Evolutionary conservation across 2,113 vertebrate species (phyloP).

Genomic region (Genyomyrus donnyi): DNA sequence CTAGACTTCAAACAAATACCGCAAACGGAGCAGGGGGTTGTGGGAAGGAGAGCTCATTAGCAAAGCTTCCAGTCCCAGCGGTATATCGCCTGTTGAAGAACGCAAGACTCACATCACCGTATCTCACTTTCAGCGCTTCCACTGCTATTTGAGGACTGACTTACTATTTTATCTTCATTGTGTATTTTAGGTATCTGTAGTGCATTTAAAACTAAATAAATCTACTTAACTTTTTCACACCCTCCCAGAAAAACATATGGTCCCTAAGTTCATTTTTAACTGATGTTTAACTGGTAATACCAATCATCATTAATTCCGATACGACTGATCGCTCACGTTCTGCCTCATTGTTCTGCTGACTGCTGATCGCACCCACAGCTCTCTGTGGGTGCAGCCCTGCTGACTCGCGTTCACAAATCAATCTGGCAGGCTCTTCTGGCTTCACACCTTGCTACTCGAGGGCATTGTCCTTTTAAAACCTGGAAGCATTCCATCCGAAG

Average conservation of each 20-base stretch:
- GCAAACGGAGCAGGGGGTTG: neutral
- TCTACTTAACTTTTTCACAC: neutral
- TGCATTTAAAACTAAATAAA: neutral
- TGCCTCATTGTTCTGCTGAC: neutral
- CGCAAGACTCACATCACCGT: neutral
- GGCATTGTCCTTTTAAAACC: neutral
- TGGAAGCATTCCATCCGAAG: neutral
- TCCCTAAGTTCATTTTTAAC: neutral
- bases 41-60: neutral
- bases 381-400: neutral
- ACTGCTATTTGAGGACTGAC: neutral
- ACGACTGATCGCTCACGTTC: neutral
- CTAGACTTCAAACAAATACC: neutral
- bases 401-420: constrained; percentile 14
- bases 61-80: neutral
- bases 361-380: neutral
- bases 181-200: neutral
- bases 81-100: neutral
- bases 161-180: neutral
- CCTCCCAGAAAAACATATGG: neutral
- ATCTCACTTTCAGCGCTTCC: neutral
- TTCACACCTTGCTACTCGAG: neutral
- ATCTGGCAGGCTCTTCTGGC: neutral
- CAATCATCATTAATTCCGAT: constrained; percentile 1
- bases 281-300: neutral